Percentiles rank a stretch among this genome's conserved stretches.
Conservation (phyloP, 2,888 invertebrate genomes). For the Eremobia ochroleuca region DNA sequence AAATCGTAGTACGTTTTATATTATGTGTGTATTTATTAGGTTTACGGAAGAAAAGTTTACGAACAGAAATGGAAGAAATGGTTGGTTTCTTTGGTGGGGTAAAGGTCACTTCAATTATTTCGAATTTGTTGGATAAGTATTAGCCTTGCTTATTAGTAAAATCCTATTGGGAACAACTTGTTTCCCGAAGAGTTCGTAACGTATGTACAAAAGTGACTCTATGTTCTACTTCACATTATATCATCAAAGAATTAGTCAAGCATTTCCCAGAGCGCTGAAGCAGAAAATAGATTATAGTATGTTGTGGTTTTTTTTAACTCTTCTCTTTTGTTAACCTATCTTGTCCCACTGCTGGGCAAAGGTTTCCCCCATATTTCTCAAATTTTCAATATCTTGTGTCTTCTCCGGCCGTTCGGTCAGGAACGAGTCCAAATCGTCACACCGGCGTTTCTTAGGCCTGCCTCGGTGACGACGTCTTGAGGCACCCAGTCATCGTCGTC, state of each 20-base stretch:
- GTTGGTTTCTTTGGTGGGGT: not conserved
- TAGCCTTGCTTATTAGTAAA: not conserved
- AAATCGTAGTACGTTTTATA: constrained; percentile 64
- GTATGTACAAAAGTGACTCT: too few relatives aligned
- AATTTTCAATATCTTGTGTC: not conserved
- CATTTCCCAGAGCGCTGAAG: not conserved
- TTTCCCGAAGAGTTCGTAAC: not conserved
- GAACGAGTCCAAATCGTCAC: not conserved
- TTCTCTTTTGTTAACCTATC: too few relatives aligned
- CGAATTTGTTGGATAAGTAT: not conserved
- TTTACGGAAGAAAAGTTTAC: constrained; percentile 17
- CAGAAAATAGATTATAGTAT: not conserved
- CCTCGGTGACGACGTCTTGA: not conserved
- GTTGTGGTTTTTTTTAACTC: not conserved
- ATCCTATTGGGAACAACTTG: not conserved
- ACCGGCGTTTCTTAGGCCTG: not conserved
- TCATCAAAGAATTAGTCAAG: not conserved
- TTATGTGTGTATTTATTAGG: constrained; percentile 60
- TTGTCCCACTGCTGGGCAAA: not conserved
- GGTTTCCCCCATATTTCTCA: not conserved
- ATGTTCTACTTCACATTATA: not conserved
- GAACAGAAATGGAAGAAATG: not conserved
- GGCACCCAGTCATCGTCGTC: too few relatives aligned
- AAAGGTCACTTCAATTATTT: constrained; percentile 7
- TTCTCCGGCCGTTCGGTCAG: not conserved